Percentiles rank a stretch among this genome's conserved stretches.
These are phyloP conservation scores for Scomberomorus guttatus DNA, from an alignment of 2,797 vertebrate genomes.

Conservation along the genomic window DNA sequence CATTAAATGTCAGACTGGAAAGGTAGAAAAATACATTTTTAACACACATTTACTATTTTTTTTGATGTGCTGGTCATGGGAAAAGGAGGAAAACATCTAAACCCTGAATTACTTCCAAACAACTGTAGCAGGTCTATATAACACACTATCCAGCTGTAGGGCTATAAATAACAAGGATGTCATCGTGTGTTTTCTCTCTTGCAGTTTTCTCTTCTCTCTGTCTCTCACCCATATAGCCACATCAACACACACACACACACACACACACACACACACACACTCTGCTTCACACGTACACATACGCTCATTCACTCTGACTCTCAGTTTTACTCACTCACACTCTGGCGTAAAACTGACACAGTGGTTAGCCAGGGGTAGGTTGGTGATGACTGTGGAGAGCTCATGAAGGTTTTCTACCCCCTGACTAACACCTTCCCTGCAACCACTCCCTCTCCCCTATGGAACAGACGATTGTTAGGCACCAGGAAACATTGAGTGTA, in stretches of 20 bases:
- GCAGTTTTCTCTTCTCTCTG: conserved; percentile 23
- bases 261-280: not conserved
- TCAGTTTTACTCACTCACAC: conserved; percentile 21
- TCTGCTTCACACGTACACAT: not conserved
- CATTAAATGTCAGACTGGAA: not conserved
- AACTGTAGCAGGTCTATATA: conserved; percentile 27
- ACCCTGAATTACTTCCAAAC: conserved; percentile 18
- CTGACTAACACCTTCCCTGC: conserved; percentile 23
- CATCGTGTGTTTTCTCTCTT: conserved; percentile 26
- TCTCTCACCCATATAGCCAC: conserved; percentile 31
- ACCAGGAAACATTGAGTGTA: conserved; percentile 20
- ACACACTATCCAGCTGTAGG: conserved; percentile 26
- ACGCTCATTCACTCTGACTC: not conserved
- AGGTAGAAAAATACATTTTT: not conserved
- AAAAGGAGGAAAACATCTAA: conserved; percentile 18
- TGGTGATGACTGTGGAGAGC: conserved; percentile 34
- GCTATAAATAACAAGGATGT: conserved; percentile 60
- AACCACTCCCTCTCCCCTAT: not conserved
- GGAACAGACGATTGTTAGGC: conserved; percentile 30
- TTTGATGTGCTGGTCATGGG: conserved; percentile 17
- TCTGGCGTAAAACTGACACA: conserved; percentile 48
- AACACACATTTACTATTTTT: not conserved
- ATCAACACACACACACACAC: conserved; percentile 2
- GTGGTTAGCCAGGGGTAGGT: conserved; percentile 49
- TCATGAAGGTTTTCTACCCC: conserved; percentile 27